Evolutionary conservation across 2,888 invertebrate species (phyloP).

Genomic region (Lepetodrilus schrolli): DNA sequence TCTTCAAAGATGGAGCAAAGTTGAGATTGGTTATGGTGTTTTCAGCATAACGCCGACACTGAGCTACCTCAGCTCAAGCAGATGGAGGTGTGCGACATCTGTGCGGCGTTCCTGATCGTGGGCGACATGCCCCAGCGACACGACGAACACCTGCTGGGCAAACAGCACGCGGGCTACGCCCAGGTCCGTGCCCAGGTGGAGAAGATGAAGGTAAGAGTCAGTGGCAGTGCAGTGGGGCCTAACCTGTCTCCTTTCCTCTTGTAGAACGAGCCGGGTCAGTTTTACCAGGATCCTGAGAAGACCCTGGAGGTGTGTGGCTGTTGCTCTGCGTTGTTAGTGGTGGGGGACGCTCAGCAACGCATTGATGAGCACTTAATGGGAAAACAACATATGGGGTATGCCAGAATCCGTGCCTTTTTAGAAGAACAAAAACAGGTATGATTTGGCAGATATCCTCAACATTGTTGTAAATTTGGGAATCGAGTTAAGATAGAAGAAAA

Average conservation of each 20-base stretch:
- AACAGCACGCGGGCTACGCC: conserved; percentile 96
- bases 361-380: conserved; percentile 97
- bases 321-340: conserved; percentile 97
- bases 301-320: conserved; percentile 99
- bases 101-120: conserved; percentile 98
- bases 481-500: neutral
- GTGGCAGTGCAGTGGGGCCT: too few relatives aligned
- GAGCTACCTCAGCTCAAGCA: conserved; percentile 81
- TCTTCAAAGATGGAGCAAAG: too few relatives aligned
- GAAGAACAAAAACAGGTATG: conserved; percentile 43
- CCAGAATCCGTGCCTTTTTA: conserved; percentile 76
- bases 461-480: too few relatives aligned
- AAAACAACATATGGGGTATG: conserved; percentile 96
- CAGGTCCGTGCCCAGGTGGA: conserved; percentile 76
- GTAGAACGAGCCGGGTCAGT: conserved; percentile 20
- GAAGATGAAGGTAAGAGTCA: conserved; percentile 56
- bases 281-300: conserved; percentile 77
- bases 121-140: conserved; percentile 98
- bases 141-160: conserved; percentile 98
- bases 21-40: too few relatives aligned
- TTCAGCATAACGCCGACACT: conserved; percentile 35
- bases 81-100: conserved; percentile 99
- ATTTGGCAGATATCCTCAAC: conserved; percentile 3
- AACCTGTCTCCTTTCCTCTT: conserved; percentile 24
- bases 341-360: conserved; percentile 96